Evolutionary conservation across 2,797 vertebrate species (phyloP), one percentile per base, ranked within the genome.

Genomic region (Geotrypetes seraphini): DNA sequence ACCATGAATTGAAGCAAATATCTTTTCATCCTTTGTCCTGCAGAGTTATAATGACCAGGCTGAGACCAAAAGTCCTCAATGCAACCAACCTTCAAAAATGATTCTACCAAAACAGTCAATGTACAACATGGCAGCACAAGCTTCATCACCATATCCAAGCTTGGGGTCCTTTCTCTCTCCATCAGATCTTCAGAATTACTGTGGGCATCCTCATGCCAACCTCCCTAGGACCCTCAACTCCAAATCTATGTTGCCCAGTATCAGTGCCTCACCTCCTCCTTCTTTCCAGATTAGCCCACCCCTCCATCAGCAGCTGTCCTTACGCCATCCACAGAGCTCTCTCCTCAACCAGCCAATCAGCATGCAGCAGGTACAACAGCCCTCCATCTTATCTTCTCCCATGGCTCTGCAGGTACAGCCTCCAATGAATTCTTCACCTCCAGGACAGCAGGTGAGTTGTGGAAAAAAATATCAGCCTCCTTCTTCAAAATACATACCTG

Each of bases 321-420:
- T 97, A 82, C 85, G 89, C 48, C 91, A 77, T 32, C 63, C 78
- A 2, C 75, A 96, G 86, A 86, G 88, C 65, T 73, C 93, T 56
- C 86, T 96, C 54, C 91, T 97, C 75, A 86, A 88, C 63, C 91
- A 95, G 35, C 84, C 93, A 61, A 87, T 96, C 75, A 89, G 88
- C 81, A 93, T 97, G 93, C 91, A 93, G 80, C 92, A 95, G 65
- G 92, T 88, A 61, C 83, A 90, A 60, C 89, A 92, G 25, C 88
- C 94, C 73, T 82, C 91, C 57, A 92, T 97, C 83, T 87, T 97
- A 74, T 86, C 90, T 47, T 89, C 94, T 54, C 76, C 95, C 82
- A 94, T 98, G 91, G 90, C 91, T 56, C 89, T 98, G 69, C 93
- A 94, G 86, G 82, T 87, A 47, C 79, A 90, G 66, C 84, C 95